Evolutionary conservation across 2,888 invertebrate species (phyloP).

Genomic region (Ophioninae sp.): DNA sequence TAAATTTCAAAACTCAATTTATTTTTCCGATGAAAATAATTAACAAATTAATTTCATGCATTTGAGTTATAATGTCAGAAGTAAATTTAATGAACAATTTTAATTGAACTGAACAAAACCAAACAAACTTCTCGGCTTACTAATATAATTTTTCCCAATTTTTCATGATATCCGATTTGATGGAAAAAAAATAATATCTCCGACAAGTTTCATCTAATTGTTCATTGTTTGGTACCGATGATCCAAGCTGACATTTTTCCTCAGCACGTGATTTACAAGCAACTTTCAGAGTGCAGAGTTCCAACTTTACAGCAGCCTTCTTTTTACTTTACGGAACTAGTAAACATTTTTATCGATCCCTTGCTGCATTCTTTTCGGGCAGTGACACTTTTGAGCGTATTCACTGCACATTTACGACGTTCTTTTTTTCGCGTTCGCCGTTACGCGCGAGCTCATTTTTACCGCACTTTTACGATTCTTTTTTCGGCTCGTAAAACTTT

Average conservation of each 20-base stretch:
- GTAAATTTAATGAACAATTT: no score
- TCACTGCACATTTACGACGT: constrained; percentile 20
- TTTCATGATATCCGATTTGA: not conserved
- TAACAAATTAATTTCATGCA: no score
- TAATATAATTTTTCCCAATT: not conserved
- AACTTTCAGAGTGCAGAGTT: not conserved
- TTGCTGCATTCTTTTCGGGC: constrained; percentile 10
- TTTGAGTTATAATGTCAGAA: no score
- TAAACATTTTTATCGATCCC: constrained; percentile 9
- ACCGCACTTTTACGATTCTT: constrained; percentile 15
- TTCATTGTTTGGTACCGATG: not conserved
- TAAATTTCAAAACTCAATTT: no score
- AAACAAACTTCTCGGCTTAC: no score
- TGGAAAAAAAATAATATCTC: not conserved
- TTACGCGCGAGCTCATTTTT: not conserved
- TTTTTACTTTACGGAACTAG: constrained; percentile 12
- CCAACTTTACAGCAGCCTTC: not conserved
- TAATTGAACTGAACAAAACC: no score
- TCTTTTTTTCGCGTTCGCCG: constrained; percentile 1
- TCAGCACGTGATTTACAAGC: not conserved
- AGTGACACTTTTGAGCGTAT: constrained; percentile 19
- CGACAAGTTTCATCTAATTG: not conserved
- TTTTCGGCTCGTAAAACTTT: constrained; percentile 25
- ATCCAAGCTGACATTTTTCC: not conserved
- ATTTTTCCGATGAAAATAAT: no score